These are phyloP conservation scores for Scortum barcoo DNA, from an alignment of 2,113 vertebrate genomes.

Conservation along the genomic window DNA sequence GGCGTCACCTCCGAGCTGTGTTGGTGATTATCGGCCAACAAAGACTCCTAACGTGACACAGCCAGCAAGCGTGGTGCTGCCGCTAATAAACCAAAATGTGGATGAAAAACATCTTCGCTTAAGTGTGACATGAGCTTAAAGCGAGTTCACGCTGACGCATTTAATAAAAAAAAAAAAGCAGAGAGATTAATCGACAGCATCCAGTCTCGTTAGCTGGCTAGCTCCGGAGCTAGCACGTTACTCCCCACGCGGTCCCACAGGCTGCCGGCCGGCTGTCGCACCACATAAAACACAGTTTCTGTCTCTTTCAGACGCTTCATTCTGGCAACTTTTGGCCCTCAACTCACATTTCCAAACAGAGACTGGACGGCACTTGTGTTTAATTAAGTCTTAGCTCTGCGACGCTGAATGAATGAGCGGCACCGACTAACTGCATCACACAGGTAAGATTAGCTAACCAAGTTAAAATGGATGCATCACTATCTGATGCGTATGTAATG, in stretches of 20 bases:
- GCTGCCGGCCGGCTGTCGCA: conserved; percentile 13
- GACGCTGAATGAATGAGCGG: conserved; percentile 36
- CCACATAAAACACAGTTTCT: neutral
- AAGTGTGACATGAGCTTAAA: too few relatives aligned
- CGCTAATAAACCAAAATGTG: too few relatives aligned
- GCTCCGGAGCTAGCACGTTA: conserved; percentile 56
- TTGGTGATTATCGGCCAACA: neutral
- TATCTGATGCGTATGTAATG: neutral
- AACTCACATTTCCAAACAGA: fast-evolving
- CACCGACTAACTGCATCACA: neutral
- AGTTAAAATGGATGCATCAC: conserved; percentile 72
- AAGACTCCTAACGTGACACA: neutral
- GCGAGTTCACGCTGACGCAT: fast-evolving
- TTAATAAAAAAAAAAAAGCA: too few relatives aligned
- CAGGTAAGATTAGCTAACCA: neutral
- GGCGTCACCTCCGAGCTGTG: neutral
- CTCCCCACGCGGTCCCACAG: conserved; percentile 70
- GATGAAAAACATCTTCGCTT: fast-evolving
- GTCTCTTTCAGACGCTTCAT: fast-evolving
- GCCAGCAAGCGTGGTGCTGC: fast-evolving
- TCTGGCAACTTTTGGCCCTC: fast-evolving
- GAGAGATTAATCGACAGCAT: neutral
- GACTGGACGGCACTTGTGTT: fast-evolving
- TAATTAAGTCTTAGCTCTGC: fast-evolving
- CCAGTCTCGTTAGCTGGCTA: conserved; percentile 31